phyloP scores from a whole-genome alignment of 2,888 invertebrate genomes.

The Habrosyne pyritoides region DNA sequence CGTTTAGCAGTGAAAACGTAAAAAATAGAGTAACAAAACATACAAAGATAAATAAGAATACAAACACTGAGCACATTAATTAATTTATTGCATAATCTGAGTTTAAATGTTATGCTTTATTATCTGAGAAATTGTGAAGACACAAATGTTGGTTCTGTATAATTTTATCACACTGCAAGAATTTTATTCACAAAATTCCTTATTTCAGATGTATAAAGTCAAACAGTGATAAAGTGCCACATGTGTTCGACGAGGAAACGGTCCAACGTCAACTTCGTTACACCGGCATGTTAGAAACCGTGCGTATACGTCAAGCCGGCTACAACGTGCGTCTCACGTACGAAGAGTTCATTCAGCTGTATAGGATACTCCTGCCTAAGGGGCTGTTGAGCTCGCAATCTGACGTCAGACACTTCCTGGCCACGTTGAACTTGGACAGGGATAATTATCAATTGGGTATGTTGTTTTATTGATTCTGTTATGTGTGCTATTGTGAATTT shows the following conservation, averaged over 20 bases:
- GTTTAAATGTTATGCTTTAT: too few relatives aligned
- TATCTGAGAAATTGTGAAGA: too few relatives aligned
- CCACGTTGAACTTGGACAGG: conserved; percentile 91
- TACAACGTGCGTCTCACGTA: conserved; percentile 97
- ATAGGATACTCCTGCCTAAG: conserved; percentile 94
- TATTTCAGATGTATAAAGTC: conserved; percentile 95
- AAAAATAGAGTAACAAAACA: too few relatives aligned
- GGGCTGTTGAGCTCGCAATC: conserved; percentile 93
- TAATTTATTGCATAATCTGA: too few relatives aligned
- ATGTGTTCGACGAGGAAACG: conserved; percentile 96
- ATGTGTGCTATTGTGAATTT: too few relatives aligned
- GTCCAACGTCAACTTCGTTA: conserved; percentile 94
- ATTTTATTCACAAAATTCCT: neutral
- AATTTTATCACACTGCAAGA: too few relatives aligned
- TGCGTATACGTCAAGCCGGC: conserved; percentile 96
- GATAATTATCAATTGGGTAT: conserved; percentile 95
- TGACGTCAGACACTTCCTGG: conserved; percentile 93
- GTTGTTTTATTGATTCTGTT: conserved; percentile 15
- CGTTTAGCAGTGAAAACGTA: too few relatives aligned
- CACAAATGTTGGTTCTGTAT: too few relatives aligned
- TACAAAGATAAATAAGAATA: too few relatives aligned
- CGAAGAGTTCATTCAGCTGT: conserved; percentile 96
- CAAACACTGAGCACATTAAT: too few relatives aligned
- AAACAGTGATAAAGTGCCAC: conserved; percentile 95
- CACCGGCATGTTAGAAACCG: conserved; percentile 98